Evolutionary conservation across 2,797 vertebrate species (phyloP).

Genomic region (Eupleurogrammus muticus): DNA sequence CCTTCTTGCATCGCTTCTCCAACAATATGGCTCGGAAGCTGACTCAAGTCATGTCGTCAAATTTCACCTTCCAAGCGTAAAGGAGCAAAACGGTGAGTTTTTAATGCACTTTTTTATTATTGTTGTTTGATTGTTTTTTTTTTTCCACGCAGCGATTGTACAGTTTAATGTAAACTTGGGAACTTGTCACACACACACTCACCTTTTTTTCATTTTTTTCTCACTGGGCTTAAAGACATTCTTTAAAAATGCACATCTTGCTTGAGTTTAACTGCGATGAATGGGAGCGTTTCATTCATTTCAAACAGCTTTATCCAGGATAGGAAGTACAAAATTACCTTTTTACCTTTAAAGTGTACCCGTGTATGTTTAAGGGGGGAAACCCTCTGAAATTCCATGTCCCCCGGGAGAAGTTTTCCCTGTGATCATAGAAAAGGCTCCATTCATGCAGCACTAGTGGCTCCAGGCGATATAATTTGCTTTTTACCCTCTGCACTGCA

Average conservation of each 20-base stretch:
- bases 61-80: slow-evolving; percentile 88
- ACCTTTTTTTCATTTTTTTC: too few species aligned
- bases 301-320: slow-evolving; percentile 87
- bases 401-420: slow-evolving; percentile 85
- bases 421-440: slow-evolving; percentile 88
- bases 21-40: slow-evolving; percentile 87
- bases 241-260: slow-evolving; percentile 62
- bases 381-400: slow-evolving; percentile 85
- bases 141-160: slow-evolving; percentile 14
- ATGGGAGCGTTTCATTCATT: slow-evolving; percentile 85
- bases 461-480: slow-evolving; percentile 90
- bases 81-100: slow-evolving; percentile 94
- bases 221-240: slow-evolving; percentile 14
- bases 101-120: slow-evolving; percentile 11
- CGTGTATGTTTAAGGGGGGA: slow-evolving; percentile 89
- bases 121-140: not conserved
- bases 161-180: slow-evolving; percentile 7
- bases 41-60: slow-evolving; percentile 93
- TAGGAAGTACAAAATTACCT: slow-evolving; percentile 93
- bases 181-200: not conserved
- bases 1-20: slow-evolving; percentile 93
- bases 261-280: slow-evolving; percentile 77
- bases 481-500: slow-evolving; percentile 88
- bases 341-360: slow-evolving; percentile 91
- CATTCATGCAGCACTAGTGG: slow-evolving; percentile 90